phyloP scores from a whole-genome alignment of 2,888 invertebrate species.

The Philereme vetulata region DNA sequence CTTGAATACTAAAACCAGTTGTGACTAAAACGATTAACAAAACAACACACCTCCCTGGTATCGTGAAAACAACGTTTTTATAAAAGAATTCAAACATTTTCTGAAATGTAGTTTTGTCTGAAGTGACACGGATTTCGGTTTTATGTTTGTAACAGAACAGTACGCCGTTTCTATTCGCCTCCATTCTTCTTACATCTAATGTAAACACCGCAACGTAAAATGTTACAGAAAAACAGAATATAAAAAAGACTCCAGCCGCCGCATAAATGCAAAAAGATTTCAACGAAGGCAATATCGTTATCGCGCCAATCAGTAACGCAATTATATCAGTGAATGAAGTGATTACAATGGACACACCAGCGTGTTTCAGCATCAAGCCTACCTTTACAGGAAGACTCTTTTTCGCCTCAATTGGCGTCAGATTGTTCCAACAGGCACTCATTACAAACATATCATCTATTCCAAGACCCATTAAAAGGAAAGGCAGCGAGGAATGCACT shows the following conservation, averaged over 20 bases:
- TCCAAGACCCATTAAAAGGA: slow-evolving; percentile 91
- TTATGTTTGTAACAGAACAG: slow-evolving; percentile 87
- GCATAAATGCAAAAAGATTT: slow-evolving; percentile 93
- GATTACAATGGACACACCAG: slow-evolving; percentile 92
- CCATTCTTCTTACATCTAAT: slow-evolving; percentile 87
- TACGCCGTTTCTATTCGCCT: slow-evolving; percentile 85
- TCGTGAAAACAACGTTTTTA: slow-evolving; percentile 86
- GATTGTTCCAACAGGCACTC: slow-evolving; percentile 89
- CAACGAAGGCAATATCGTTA: slow-evolving; percentile 91
- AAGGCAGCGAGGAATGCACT: slow-evolving; percentile 91
- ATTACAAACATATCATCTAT: slow-evolving; percentile 95
- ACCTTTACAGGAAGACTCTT: slow-evolving; percentile 86
- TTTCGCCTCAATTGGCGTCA: slow-evolving; percentile 77
- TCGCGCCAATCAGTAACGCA: slow-evolving; percentile 90
- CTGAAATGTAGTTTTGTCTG: slow-evolving; percentile 84
- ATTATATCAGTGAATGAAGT: slow-evolving; percentile 93
- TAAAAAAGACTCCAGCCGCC: slow-evolving; percentile 89
- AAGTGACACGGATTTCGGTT: slow-evolving; percentile 75
- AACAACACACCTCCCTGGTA: slow-evolving; percentile 86
- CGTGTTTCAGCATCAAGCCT: slow-evolving; percentile 89
- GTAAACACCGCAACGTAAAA: slow-evolving; percentile 91
- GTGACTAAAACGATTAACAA: slow-evolving; percentile 84
- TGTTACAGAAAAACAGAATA: slow-evolving; percentile 90
- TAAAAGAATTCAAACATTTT: slow-evolving; percentile 84
- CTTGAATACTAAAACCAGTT: slow-evolving; percentile 85